These are phyloP conservation scores for Camponotus floridanus DNA, from an alignment of 1,140 invertebrate genomes.

Conservation along the genomic window DNA sequence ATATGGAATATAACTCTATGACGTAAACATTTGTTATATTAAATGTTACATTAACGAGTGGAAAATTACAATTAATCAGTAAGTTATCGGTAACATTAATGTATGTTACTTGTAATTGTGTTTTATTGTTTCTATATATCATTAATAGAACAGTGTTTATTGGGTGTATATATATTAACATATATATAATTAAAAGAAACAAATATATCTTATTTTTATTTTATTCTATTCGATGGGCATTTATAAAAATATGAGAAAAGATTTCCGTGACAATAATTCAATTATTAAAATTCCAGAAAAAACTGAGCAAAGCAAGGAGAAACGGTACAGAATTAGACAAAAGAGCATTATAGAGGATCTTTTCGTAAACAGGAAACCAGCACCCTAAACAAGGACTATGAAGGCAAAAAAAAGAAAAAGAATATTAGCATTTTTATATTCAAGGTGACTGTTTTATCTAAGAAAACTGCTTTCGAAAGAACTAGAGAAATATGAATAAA, in stretches of 20 bases:
- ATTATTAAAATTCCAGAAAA: constrained; percentile 33
- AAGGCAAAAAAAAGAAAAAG: constrained; percentile 74
- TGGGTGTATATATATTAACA: neutral
- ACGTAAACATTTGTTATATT: too few species aligned
- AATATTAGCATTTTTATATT: constrained; percentile 75
- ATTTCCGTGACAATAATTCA: constrained; percentile 53
- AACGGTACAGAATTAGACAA: constrained; percentile 66
- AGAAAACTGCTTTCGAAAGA: neutral
- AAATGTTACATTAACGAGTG: too few species aligned
- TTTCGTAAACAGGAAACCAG: constrained; percentile 35
- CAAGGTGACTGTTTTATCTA: constrained; percentile 71
- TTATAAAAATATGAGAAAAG: constrained; percentile 43
- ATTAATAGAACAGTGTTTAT: too few species aligned
- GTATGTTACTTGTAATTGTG: too few species aligned
- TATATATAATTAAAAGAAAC: neutral
- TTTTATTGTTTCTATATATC: too few species aligned
- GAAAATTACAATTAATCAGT: too few species aligned
- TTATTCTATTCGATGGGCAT: neutral
- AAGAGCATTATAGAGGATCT: constrained; percentile 66
- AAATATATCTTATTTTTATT: neutral
- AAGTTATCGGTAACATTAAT: too few species aligned
- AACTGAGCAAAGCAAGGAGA: neutral
- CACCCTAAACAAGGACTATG: constrained; percentile 59
- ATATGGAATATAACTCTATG: too few species aligned
- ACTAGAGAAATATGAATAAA: constrained; percentile 63